Conservation (phyloP, 1,140 invertebrate species). For the Platorchestia sp. region DNA sequence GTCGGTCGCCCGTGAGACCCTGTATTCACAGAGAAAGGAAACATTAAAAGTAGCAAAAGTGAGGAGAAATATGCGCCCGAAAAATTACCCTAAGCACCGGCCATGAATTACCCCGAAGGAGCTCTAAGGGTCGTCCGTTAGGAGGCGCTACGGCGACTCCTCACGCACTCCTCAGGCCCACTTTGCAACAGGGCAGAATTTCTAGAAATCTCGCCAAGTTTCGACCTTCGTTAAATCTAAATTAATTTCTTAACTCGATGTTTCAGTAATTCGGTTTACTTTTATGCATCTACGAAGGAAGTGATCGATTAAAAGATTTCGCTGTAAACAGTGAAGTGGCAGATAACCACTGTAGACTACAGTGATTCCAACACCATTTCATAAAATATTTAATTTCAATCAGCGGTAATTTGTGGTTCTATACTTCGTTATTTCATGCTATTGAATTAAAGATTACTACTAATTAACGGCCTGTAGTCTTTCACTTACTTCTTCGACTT, state of each 20-base stretch:
- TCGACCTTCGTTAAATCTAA: background rate
- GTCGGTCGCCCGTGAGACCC: constrained; percentile 21
- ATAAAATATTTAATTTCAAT: too few relatives aligned
- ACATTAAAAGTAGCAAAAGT: constrained; percentile 50
- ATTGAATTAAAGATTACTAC: too few relatives aligned
- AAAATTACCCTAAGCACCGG: constrained; percentile 55
- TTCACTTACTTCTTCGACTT: too few relatives aligned
- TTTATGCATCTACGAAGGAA: background rate
- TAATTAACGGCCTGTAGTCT: too few relatives aligned
- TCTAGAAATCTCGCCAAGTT: background rate
- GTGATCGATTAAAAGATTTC: background rate
- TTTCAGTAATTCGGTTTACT: background rate
- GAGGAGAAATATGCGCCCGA: constrained; percentile 37
- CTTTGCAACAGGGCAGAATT: background rate
- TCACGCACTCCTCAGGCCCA: constrained; percentile 37
- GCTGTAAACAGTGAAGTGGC: too few relatives aligned
- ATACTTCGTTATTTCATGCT: too few relatives aligned
- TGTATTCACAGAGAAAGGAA: constrained; percentile 37
- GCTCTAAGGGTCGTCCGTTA: constrained; percentile 11
- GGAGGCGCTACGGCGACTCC: background rate
- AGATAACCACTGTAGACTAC: too few relatives aligned
- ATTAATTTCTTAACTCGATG: background rate
- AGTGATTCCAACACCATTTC: too few relatives aligned
- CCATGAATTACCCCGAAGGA: constrained; percentile 50
- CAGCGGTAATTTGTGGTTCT: too few relatives aligned